A percentile compares a stretch with the other conserved stretches of the same genome.
Evolutionary conservation across 2,888 invertebrate genomes (phyloP).

Genomic region (Zootermopsis nevadensis): DNA sequence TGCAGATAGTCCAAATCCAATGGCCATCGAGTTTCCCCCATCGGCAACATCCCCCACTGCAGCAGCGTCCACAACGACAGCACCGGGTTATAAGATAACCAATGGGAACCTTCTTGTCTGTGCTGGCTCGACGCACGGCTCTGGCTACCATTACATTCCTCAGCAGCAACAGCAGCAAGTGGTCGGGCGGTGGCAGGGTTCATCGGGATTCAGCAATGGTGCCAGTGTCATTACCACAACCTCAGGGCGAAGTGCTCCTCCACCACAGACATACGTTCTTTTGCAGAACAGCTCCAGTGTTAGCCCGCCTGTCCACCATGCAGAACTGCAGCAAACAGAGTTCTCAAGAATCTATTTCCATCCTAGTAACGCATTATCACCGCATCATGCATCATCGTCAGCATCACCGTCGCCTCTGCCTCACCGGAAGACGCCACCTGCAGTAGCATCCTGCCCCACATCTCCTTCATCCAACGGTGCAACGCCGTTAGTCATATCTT

Average conservation of each 20-base stretch:
- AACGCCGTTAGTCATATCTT: slow-evolving; percentile 59
- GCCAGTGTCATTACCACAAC: slow-evolving; percentile 75
- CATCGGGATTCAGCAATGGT: slow-evolving; percentile 57
- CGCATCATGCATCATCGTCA: slow-evolving; percentile 61
- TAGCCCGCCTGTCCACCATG: slow-evolving; percentile 41
- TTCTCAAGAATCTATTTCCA: slow-evolving; percentile 58
- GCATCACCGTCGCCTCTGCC: slow-evolving; percentile 59
- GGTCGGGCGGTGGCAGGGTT: slow-evolving; percentile 46
- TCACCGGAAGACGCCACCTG: slow-evolving; percentile 57
- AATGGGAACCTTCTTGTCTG: slow-evolving; percentile 51
- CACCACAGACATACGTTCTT: slow-evolving; percentile 47
- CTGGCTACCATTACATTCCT: slow-evolving; percentile 57
- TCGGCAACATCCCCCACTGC: slow-evolving; percentile 63
- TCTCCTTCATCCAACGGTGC: slow-evolving; percentile 66
- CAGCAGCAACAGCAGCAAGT: slow-evolving; percentile 53
- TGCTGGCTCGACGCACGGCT: slow-evolving; percentile 51
- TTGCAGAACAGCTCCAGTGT: slow-evolving; percentile 48
- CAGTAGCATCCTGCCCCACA: slow-evolving; percentile 56
- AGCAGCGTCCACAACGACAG: slow-evolving; percentile 65
- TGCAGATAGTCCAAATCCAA: slow-evolving; percentile 65
- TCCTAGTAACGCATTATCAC: slow-evolving; percentile 54
- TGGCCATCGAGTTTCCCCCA: slow-evolving; percentile 53
- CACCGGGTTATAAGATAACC: slow-evolving; percentile 50
- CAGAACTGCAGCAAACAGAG: slow-evolving; percentile 60
- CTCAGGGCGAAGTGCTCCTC: slow-evolving; percentile 58